Base-by-base conservation (phyloP, 2,888 invertebrate species). In the Dinocampus coccinellae region DNA sequence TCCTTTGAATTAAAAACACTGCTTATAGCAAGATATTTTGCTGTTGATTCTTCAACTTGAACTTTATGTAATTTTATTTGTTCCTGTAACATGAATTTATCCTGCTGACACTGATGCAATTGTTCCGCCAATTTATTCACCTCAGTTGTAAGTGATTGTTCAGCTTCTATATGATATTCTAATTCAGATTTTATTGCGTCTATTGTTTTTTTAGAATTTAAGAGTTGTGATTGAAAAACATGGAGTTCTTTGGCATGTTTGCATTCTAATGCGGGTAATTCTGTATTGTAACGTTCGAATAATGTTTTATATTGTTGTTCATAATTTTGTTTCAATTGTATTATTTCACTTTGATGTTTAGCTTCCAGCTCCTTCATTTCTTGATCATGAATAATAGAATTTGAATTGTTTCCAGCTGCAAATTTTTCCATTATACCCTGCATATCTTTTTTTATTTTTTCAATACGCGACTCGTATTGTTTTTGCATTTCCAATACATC, bases 1-100 rank as follows among this genome's bases (percentile, higher is more conserved):
- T 87, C 87, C 47, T 86, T 87, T 0, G 87, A 86, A 7, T 87
- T 86, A 0, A 85, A 69, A 2, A 86, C 79, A 26, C 82, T 84
- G 9, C 81, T 79, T 0, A 82, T 76, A 0, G 87, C 76, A 0
- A 86, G 70, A 22, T 84, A 85, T 58, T 88, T 87, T 0, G 85
- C 80, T 0, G 86, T 86, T 3, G 86, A 75, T 11, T 86, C 86
- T 11, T 87, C 85, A 6, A 87, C 58, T 36, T 86, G 86, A 9
- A 82, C 57, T 71, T 84, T 85, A 53, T 83, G 84, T 26, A 85
- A 67, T 29, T 78, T 80, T 1, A 87, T 81, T 65, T 86, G 85
- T 3, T 86, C 87, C 7, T 73, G 77, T 0, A 87, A 69, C 70
- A 82, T 78, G 3, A 80, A 80, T 3, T 80, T 80, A 7, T 85